A percentile compares a stretch with the other conserved stretches of the same genome.
phyloP scores from a whole-genome alignment of 2,113 vertebrate genomes.

The Desmodus rotundus region DNA sequence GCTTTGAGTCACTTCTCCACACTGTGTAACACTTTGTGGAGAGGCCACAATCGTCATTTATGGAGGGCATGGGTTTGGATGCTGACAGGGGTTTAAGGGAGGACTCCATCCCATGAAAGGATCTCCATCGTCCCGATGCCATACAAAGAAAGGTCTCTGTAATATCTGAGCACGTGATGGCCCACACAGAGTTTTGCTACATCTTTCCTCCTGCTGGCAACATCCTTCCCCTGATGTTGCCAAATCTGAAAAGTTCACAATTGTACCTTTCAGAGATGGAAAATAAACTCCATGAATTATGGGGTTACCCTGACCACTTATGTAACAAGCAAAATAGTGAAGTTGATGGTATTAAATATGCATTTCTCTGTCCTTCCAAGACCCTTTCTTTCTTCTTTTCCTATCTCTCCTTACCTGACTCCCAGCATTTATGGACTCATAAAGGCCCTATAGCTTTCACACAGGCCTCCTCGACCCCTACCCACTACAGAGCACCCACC shows the following conservation, averaged over 20 bases:
- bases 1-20: not conserved
- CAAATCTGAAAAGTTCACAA: conserved; percentile 66
- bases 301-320: conserved; percentile 75
- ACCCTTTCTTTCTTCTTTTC: not conserved
- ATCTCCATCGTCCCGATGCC: conserved; percentile 56
- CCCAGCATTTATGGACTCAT: not conserved
- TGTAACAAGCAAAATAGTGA: not conserved
- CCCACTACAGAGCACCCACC: not conserved
- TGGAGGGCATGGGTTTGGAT: conserved; percentile 20
- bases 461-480: rapidly evolving
- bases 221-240: conserved; percentile 34
- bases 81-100: conserved; percentile 46
- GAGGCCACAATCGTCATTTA: conserved; percentile 49
- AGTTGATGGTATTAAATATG: not conserved
- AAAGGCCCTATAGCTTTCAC: not conserved
- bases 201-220: conserved; percentile 70
- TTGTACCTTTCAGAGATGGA: conserved; percentile 68
- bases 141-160: conserved; percentile 77
- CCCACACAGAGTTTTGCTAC: not conserved
- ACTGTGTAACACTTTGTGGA: not conserved
- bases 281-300: conserved; percentile 77
- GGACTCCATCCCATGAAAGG: conserved; percentile 18
- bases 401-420: not conserved
- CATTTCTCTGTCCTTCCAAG: not conserved
- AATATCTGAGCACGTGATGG: conserved; percentile 41